Percentiles rank a stretch among this genome's conserved stretches.
These are phyloP conservation scores for Oscheius myriophilus DNA, from an alignment of 2,888 invertebrate species.

Conservation along the genomic window DNA sequence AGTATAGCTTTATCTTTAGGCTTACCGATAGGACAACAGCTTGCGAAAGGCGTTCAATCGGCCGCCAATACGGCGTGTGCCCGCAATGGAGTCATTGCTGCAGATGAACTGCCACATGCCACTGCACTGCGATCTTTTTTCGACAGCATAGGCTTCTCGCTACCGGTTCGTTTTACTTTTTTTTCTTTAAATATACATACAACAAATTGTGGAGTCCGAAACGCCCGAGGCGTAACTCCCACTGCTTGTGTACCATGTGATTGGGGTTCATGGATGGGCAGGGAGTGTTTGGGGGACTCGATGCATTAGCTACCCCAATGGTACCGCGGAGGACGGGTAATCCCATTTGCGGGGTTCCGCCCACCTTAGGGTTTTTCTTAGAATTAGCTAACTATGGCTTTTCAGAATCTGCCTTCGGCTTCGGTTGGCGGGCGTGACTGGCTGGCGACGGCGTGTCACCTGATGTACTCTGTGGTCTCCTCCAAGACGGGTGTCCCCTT, in stretches of 20 bases:
- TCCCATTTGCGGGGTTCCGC: too few relatives aligned
- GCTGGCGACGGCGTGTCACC: conserved; percentile 18
- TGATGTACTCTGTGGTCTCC: conserved; percentile 1
- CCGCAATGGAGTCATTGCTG: conserved; percentile 3
- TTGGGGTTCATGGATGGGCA: too few relatives aligned
- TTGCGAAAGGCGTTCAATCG: conserved; percentile 43
- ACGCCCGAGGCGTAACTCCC: too few relatives aligned
- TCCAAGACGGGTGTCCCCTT: conserved; percentile 9
- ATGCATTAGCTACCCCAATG: too few relatives aligned
- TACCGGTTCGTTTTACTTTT: not conserved
- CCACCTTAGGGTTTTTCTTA: too few relatives aligned
- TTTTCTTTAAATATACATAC: not conserved
- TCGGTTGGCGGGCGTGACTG: not conserved
- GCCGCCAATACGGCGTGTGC: conserved; percentile 41
- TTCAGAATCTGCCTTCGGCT: not conserved
- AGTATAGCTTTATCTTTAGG: not conserved
- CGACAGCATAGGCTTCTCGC: not conserved
- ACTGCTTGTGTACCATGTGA: too few relatives aligned
- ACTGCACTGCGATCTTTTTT: conserved; percentile 5
- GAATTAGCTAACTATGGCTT: not conserved
- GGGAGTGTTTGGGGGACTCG: too few relatives aligned
- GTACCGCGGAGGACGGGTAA: too few relatives aligned
- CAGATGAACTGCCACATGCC: conserved; percentile 6
- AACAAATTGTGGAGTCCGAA: too few relatives aligned
- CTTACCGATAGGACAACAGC: conserved; percentile 29